Conservation (phyloP, 2,113 vertebrate species). For the Podarcis raffonei region DNA sequence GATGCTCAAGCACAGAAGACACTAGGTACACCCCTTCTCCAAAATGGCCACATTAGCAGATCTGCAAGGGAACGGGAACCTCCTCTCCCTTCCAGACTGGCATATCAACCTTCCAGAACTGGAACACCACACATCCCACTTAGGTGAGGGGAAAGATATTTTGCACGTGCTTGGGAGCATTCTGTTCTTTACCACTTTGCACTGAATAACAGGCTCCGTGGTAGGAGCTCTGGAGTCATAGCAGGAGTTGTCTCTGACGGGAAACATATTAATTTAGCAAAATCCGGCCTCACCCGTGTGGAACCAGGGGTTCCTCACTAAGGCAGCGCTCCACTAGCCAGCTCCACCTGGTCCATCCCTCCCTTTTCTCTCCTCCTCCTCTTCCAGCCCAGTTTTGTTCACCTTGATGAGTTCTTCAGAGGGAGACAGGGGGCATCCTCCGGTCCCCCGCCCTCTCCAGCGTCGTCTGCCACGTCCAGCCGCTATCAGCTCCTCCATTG, state of each 20-base stretch:
- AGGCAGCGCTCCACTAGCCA: not conserved
- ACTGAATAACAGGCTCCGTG: no score
- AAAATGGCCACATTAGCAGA: not conserved
- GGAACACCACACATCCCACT: no score
- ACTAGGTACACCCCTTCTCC: not conserved
- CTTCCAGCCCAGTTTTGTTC: not conserved
- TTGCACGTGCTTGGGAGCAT: not conserved
- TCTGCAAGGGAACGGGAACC: not conserved
- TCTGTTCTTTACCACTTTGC: not conserved
- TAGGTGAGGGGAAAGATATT: not conserved
- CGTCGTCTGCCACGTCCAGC: conserved; percentile 1
- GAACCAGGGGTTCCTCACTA: no score
- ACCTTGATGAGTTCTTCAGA: conserved; percentile 22
- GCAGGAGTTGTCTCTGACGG: rapidly evolving
- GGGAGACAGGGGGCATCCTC: not conserved
- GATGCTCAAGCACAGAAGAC: not conserved
- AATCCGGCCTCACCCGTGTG: not conserved
- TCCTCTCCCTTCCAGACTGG: not conserved
- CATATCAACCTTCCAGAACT: not conserved
- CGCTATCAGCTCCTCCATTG: not conserved
- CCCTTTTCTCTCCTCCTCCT: no score
- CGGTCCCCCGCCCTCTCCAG: not conserved
- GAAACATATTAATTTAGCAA: no score
- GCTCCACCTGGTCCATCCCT: not conserved
- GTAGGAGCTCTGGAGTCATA: not conserved